Percentiles rank a stretch among this genome's conserved stretches.
Evolutionary conservation across 1,140 invertebrate genomes (phyloP).

Genomic region (Pomacea maculata): DNA sequence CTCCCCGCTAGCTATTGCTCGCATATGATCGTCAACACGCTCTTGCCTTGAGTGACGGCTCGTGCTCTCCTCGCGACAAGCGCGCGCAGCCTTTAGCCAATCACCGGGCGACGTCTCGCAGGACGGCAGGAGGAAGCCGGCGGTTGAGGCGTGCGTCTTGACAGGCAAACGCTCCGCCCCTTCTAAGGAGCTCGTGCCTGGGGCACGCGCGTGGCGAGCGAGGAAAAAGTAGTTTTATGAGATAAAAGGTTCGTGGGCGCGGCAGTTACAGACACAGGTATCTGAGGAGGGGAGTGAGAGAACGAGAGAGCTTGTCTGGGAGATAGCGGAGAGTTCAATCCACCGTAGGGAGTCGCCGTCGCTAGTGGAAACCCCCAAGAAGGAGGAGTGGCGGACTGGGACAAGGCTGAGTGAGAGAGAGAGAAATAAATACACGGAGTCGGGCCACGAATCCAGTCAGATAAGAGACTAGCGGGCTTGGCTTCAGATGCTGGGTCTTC

Average conservation of each 20-base stretch:
- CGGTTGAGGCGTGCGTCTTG: constrained; percentile 6
- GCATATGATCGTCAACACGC: background rate
- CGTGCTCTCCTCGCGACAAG: background rate
- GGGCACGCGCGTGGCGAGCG: background rate
- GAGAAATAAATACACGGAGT: too few relatives aligned
- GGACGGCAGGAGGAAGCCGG: background rate
- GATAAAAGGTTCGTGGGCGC: constrained; percentile 1
- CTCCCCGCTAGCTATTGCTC: too few relatives aligned
- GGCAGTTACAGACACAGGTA: background rate
- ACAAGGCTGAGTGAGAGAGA: background rate
- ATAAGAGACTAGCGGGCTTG: background rate
- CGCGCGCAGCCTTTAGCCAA: constrained; percentile 9
- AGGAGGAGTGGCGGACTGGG: background rate
- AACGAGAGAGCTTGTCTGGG: background rate
- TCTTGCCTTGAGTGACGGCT: constrained; percentile 5
- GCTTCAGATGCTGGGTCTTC: too few relatives aligned
- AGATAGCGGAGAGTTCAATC: background rate
- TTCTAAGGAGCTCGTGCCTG: constrained; percentile 5
- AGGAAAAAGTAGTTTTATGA: constrained; percentile 1
- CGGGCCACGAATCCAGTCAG: background rate
- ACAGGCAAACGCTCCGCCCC: background rate
- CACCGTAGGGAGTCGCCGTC: background rate
- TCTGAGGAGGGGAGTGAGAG: background rate
- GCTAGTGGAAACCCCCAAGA: background rate
- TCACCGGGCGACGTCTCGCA: background rate